Conservation (phyloP, 92 coral and sea anemone genomes). For the Phenganax stokvisi region DNA sequence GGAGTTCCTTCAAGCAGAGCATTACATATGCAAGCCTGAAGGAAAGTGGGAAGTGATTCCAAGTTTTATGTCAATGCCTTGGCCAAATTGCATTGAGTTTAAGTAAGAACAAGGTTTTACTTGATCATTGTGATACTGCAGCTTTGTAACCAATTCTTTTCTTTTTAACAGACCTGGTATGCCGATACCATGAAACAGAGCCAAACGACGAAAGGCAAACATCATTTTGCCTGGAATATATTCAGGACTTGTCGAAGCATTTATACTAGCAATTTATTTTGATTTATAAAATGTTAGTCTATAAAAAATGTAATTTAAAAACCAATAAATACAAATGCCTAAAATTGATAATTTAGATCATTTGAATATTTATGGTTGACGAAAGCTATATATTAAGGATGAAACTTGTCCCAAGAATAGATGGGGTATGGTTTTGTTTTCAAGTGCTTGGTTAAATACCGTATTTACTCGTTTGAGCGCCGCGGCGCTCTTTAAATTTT, state of each 20-base stretch:
- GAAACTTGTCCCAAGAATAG: no score
- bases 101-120: conserved; percentile 41
- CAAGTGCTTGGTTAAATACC: no score
- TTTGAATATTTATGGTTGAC: no score
- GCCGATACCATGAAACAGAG: conserved; percentile 24
- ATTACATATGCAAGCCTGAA: conserved; percentile 55
- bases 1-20: conserved; percentile 52
- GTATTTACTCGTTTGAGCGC: no score
- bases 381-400: no score
- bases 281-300: not conserved
- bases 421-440: no score
- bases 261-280: not conserved
- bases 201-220: conserved; percentile 1
- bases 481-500: no score
- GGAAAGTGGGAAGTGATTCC: conserved; percentile 68
- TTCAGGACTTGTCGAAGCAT: not conserved
- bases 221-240: not conserved
- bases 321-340: not conserved
- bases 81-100: conserved; percentile 61
- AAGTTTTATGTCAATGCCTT: conserved; percentile 30
- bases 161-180: conserved; percentile 17
- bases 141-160: not conserved
- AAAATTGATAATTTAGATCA: not conserved
- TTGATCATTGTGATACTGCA: not conserved
- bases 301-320: not conserved